Conservation (phyloP, 2,797 vertebrate species). For the Petrocephalus sullivani region DNA sequence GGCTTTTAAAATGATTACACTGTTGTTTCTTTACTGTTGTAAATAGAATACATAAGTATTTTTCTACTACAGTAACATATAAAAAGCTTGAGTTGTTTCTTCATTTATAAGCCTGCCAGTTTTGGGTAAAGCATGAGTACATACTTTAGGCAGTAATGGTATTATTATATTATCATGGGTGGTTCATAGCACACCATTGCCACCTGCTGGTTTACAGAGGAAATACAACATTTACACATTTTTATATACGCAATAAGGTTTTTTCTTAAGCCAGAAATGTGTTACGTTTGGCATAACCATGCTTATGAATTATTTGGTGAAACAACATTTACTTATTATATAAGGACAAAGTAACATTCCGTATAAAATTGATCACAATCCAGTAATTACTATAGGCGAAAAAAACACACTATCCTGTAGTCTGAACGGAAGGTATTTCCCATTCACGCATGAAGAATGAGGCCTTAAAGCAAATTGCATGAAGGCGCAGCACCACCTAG, state of each 20-base stretch:
- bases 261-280: not conserved
- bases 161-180: no score
- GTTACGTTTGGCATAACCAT: not conserved
- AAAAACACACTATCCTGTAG: not conserved
- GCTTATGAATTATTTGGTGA: not conserved
- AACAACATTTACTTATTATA: not conserved
- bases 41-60: not conserved
- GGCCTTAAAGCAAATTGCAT: not conserved
- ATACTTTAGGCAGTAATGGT: not conserved
- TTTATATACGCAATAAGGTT: not conserved
- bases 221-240: not conserved
- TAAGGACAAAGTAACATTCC: not conserved
- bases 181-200: not conserved
- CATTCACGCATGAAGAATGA: not conserved
- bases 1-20: not conserved
- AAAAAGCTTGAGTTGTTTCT: not conserved
- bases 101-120: not conserved
- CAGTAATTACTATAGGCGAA: not conserved
- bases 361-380: not conserved
- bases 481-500: not conserved
- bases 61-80: not conserved
- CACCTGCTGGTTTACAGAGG: not conserved
- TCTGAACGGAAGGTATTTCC: not conserved
- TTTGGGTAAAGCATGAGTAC: not conserved
- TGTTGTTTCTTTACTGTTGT: not conserved